These are phyloP conservation scores for Antigone vipio DNA, from an alignment of 2,113 vertebrate species.

Conservation along the genomic window DNA sequence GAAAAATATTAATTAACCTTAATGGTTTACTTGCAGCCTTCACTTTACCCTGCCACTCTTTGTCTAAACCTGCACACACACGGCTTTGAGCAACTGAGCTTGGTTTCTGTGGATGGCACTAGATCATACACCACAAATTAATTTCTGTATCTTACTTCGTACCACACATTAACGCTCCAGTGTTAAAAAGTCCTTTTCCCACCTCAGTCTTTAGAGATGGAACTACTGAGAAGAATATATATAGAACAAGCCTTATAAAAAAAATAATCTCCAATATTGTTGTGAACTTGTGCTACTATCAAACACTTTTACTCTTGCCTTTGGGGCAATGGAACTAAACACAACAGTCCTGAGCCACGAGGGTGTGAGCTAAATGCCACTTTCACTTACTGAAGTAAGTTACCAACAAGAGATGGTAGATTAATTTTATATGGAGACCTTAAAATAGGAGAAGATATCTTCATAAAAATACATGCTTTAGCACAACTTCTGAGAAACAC, in stretches of 20 bases:
- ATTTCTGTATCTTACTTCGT: accelerated
- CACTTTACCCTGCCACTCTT: neutral
- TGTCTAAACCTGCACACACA: neutral
- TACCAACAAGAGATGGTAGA: neutral
- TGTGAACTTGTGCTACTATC: neutral
- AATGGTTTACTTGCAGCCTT: neutral
- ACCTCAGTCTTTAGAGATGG: neutral
- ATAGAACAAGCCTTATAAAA: neutral
- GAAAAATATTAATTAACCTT: neutral
- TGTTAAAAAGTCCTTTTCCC: neutral
- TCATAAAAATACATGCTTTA: neutral
- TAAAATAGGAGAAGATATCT: neutral
- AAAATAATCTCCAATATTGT: neutral
- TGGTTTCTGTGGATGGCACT: neutral
- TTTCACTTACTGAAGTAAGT: neutral
- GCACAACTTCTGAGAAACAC: neutral
- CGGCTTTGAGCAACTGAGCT: neutral
- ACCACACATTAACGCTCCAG: neutral
- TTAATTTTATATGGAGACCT: neutral
- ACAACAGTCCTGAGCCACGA: neutral
- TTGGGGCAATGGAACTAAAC: neutral
- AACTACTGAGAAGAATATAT: neutral
- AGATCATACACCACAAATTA: neutral
- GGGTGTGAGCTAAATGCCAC: neutral
- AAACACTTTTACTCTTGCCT: neutral